Evolutionary conservation across 2,113 vertebrate genomes (phyloP).

Genomic region (Antechinus flavipes): DNA sequence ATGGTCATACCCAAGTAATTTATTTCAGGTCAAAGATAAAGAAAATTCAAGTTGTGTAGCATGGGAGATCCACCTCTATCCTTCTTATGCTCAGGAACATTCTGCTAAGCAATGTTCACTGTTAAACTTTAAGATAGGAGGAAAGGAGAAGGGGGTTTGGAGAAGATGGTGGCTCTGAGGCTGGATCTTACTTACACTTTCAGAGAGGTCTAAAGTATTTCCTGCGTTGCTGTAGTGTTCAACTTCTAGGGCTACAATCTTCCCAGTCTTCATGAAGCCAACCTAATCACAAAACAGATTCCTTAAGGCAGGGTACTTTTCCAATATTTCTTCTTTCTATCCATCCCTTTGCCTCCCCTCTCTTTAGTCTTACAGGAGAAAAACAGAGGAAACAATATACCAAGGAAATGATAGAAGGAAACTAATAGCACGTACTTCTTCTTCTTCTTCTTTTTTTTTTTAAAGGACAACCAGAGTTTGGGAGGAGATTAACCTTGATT

Average conservation of each 20-base stretch:
- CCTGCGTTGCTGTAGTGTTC: constrained; percentile 92
- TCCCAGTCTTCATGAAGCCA: constrained; percentile 92
- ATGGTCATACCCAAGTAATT: neutral
- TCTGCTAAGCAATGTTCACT: neutral
- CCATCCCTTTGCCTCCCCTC: neutral
- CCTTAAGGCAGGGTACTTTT: neutral
- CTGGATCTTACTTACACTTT: constrained; percentile 84
- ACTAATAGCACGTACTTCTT: neutral
- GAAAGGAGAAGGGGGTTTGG: neutral
- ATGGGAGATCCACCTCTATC: neutral
- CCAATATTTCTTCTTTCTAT: neutral
- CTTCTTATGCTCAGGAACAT: neutral
- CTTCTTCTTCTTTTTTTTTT: neutral
- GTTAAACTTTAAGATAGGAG: neutral
- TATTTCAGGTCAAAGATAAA: neutral
- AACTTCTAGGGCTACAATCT: constrained; percentile 91
- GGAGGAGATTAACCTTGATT: neutral
- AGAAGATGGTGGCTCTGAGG: neutral
- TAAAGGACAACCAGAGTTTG: rapidly evolving
- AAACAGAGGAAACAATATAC: neutral
- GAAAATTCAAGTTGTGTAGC: neutral
- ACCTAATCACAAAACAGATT: constrained; percentile 85
- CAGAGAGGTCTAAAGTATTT: constrained; percentile 93
- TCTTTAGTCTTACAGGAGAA: neutral
- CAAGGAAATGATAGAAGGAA: neutral